Base-by-base conservation (phyloP, 2,797 vertebrate species). In the Lagorchestes hirsutus region DNA sequence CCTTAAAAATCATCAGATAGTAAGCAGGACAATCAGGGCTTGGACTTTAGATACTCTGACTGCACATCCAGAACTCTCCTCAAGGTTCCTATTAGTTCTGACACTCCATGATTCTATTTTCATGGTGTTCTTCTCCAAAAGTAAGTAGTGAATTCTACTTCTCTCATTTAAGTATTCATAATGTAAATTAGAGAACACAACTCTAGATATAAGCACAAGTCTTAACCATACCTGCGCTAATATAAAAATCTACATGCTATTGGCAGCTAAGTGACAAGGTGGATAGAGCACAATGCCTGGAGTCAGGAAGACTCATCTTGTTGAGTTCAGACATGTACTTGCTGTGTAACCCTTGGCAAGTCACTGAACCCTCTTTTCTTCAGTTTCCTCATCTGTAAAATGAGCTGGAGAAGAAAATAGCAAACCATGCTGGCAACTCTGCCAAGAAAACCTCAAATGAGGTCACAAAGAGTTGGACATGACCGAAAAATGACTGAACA, bases 141-240 rank as follows among this genome's bases (percentile, higher is more conserved):
- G 0, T 1, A 11, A 14, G 55, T 16, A 24, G 9, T 3, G 22
- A 0, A 6, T 8, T 0, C 0, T 0, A 1, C 0, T 74, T 1
- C 0, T 11, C 24, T 29, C 22, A 58, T 27, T 46, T 90, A 14
- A 52, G 46, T 3, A 13, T 57, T 14, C 2, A 0, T 0, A 0
- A 1, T n/a, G 11, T 29, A 31, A 55, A 8, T 4, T 24, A 82
- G 57, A 82, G 28, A 90, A 46, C 1, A 12, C 0, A 5, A 29
- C 40, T 55, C 91, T 31, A 34, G 14, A 34, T 90, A 2, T 4
- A 40, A 27, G 22, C 8, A 40, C 28, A 24, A 29, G 55, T 4
- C 54, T 56, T 10, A 1, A 2, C 14, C 31, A 62, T 10, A 1
- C 55, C 5, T 5, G 34, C 5, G 0, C 11, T 13, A 1, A 4